Evolutionary conservation across 2,797 vertebrate genomes (phyloP).

Genomic region (Premnoplex brunnescens): DNA sequence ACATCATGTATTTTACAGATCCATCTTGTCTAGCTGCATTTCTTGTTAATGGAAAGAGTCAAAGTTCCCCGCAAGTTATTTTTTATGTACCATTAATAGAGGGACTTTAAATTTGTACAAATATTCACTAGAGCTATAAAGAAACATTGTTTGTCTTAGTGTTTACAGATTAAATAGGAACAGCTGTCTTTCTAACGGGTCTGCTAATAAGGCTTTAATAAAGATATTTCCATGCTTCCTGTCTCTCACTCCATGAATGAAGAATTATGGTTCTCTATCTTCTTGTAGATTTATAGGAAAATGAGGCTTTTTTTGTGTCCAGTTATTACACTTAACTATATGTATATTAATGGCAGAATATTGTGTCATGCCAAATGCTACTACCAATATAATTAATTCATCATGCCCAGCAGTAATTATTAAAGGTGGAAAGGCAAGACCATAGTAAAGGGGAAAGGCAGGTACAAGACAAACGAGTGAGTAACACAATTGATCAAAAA

Average conservation of each 20-base stretch:
- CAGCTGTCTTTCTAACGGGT: not conserved
- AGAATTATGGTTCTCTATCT: not conserved
- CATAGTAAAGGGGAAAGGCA: not conserved
- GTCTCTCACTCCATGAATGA: not conserved
- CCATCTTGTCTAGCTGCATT: not conserved
- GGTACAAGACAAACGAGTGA: not conserved
- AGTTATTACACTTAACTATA: not conserved
- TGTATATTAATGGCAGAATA: not conserved
- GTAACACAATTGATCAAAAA: not conserved
- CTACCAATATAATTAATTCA: not conserved
- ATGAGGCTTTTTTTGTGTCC: not conserved
- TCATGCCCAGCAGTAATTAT: not conserved
- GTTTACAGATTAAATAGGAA: not conserved
- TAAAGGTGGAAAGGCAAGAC: not conserved
- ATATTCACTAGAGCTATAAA: not conserved
- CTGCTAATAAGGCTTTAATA: not conserved
- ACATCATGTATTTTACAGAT: not conserved
- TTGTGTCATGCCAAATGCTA: not conserved
- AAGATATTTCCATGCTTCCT: not conserved
- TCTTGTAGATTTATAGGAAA: not conserved
- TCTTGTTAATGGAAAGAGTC: not conserved
- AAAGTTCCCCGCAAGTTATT: not conserved
- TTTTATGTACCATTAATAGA: not conserved
- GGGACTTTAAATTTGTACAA: not conserved
- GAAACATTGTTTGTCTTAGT: not conserved